Base-by-base conservation (phyloP, 2,797 vertebrate genomes). In the Rhabdophis nuchalis region DNA sequence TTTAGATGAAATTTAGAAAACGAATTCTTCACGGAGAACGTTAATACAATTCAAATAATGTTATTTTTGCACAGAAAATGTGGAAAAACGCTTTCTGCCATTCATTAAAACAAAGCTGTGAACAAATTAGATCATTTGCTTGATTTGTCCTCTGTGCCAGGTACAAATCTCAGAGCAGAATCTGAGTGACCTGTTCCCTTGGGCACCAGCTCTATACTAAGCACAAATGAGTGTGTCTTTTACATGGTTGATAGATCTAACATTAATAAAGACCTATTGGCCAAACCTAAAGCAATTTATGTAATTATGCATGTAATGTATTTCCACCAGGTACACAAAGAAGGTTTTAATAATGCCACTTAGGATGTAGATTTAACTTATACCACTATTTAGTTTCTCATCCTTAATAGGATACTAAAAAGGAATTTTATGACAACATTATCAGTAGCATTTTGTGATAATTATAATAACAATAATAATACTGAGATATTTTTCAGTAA, bases 391-490 rank as follows among this genome's bases (percentile, higher is more conserved):
- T 97, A 98, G 97, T 96, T 96, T 97, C 95, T 97, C 97, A 96
- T 96, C 95, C 96, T 97, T 98, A 97, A 98, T 97, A 97, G 96
- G 97, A 95, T 94, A 97, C 96, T 97, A 97, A 97, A 97, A 97
- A 95, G 96, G 96, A 97, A 97, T 97, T 97, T 98, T 97, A 97
- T 98, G 97, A 98, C 98, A 98, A 98, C 97, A 98, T 97, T 97
- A 98, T 98, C 97, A 97, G 97, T 96, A 97, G 96, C 97, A 96
- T 97, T 97, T 97, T 97, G 96, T 97, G 97, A 98, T 98, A 98
- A 98, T 98, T 98, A 98, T 97, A 98, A 98, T 98, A 98, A 98
- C 98, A 98, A 98, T 98, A 98, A 98, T 97, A 98, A 97, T 97
- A 97, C 97, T 60, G 82, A 97, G 97, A 97, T 98, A 97, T 97